Conservation (phyloP, 1,140 invertebrate genomes). For the Danaus plexippus region DNA sequence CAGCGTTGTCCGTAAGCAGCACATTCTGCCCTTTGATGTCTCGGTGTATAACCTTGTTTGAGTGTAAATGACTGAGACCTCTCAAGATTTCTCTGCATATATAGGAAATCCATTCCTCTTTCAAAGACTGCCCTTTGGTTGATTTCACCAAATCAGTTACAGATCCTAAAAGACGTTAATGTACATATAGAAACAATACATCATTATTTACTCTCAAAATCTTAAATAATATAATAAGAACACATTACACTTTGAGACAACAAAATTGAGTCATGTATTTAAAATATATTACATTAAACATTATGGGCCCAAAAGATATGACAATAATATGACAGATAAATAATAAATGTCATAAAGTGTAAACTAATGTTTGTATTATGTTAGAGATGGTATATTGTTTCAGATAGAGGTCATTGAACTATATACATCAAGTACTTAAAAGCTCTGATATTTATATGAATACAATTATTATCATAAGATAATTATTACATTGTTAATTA, state of each 20-base stretch:
- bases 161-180: constrained; percentile 75
- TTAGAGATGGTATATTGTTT: constrained; percentile 9
- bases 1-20: constrained; percentile 98
- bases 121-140: constrained; percentile 97
- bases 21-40: constrained; percentile 99
- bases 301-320: no score
- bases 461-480: background rate
- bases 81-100: constrained; percentile 97
- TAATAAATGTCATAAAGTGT: background rate
- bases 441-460: constrained; percentile 3
- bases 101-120: constrained; percentile 99
- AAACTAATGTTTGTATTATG: constrained; percentile 4
- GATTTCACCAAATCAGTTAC: constrained; percentile 99
- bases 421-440: constrained; percentile 6
- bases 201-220: background rate
- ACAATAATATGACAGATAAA: background rate
- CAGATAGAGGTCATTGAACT: constrained; percentile 11
- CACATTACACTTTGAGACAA: background rate
- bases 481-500: background rate
- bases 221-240: background rate
- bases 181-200: no score
- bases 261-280: no score
- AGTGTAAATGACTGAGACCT: constrained; percentile 97
- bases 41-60: constrained; percentile 99
- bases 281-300: no score